Conservation (phyloP, 2,113 vertebrate species). For the Bufo bufo region DNA sequence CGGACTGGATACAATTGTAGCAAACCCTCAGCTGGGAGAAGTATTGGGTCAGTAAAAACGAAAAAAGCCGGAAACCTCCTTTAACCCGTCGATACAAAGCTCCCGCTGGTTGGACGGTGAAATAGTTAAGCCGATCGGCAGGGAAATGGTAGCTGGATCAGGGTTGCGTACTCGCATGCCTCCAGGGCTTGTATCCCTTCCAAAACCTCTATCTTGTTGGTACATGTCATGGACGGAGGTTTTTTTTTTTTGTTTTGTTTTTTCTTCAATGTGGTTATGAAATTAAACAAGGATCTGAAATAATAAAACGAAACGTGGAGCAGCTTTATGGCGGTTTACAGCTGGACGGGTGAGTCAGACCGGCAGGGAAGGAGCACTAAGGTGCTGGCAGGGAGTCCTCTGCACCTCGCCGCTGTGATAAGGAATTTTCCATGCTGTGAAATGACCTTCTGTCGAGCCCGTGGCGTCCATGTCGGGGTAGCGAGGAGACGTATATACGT, state of each 20-base stretch:
- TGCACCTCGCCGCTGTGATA: constrained; percentile 29
- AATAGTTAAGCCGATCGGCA: constrained; percentile 2
- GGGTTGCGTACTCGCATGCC: background rate
- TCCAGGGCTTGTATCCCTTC: constrained; percentile 42
- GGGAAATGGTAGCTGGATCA: background rate
- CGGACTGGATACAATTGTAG: background rate
- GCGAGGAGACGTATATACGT: constrained; percentile 9
- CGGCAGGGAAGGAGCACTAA: background rate
- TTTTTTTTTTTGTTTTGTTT: background rate
- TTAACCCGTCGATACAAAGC: background rate
- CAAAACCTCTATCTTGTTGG: constrained; percentile 40
- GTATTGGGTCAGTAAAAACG: background rate
- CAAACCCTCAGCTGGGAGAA: background rate
- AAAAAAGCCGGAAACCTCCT: background rate
- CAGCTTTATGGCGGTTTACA: constrained; percentile 45
- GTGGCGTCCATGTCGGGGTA: constrained; percentile 14
- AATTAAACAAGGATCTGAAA: constrained; percentile 48
- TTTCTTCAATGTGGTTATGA: constrained; percentile 40
- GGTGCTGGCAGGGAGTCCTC: constrained; percentile 12
- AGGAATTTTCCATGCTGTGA: constrained; percentile 53
- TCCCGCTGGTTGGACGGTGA: background rate
- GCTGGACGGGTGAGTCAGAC: constrained; percentile 42
- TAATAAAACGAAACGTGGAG: constrained; percentile 47
- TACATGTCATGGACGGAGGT: constrained; percentile 35
- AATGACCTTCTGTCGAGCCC: constrained; percentile 26